Evolutionary conservation across 2,797 vertebrate genomes (phyloP).

Genomic region (Antennarius maculatus): DNA sequence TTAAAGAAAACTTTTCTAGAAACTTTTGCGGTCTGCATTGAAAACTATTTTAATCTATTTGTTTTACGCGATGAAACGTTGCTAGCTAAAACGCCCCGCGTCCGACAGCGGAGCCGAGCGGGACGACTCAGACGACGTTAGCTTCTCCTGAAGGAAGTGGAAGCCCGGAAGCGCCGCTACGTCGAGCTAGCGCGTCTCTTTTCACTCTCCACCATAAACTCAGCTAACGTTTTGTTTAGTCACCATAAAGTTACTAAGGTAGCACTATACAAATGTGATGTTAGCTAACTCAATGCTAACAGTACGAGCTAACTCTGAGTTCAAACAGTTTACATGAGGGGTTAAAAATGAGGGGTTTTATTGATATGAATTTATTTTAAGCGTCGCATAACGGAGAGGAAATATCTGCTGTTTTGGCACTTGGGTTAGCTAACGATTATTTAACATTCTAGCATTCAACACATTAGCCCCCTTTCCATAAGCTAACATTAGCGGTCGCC

Average conservation of each 20-base stretch:
- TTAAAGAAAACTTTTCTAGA: too few relatives aligned
- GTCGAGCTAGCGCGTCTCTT: neutral
- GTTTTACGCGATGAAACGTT: too few relatives aligned
- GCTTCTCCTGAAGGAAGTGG: neutral
- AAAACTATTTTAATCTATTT: too few relatives aligned
- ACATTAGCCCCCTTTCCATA: neutral
- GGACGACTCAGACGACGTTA: neutral
- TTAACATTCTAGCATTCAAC: constrained; percentile 1
- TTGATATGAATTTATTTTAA: neutral
- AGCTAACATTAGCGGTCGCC: constrained; percentile 12
- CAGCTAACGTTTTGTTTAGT: neutral
- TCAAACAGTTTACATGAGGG: too few relatives aligned
- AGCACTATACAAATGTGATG: neutral
- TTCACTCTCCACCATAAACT: neutral
- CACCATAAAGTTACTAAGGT: neutral
- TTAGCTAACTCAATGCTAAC: constrained; percentile 14
- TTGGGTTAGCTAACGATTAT: neutral
- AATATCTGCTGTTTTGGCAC: constrained; percentile 7
- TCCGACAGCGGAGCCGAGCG: neutral
- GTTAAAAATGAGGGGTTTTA: neutral
- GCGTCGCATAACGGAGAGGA: neutral
- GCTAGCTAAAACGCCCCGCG: too few relatives aligned
- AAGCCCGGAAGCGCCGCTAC: neutral
- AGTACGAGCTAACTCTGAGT: neutral
- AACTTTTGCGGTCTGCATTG: too few relatives aligned